Evolutionary conservation across 2,797 vertebrate genomes (phyloP), one percentile per base, ranked within the genome.

Genomic region (Coregonus sp.): DNA sequence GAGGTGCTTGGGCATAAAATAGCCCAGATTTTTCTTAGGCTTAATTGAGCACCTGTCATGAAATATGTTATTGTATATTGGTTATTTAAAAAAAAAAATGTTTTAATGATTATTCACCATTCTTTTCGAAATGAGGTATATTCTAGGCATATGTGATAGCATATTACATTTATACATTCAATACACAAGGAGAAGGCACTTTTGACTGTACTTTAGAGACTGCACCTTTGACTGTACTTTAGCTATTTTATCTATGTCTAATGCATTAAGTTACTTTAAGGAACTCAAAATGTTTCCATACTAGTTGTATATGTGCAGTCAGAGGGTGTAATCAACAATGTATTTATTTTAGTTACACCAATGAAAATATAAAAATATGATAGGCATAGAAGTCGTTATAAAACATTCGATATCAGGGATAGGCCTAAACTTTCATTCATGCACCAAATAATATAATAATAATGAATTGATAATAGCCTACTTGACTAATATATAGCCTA

Each of bases 21-120:
- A 47, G 63, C 29, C 29, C 7, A 9, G 4, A 33, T 33, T 63
- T 63, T 9, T 18, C 16, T 12, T 63, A 63, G 40, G 40, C 40
- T 47, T 47, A 61, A 63, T 3, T 63, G 59, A 29, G 59, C 59
- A 25, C 59, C 20, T 63, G 20, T 1, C 20, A 29, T 25, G 9
- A 3, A 63, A 63, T n/a, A 56, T 70, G 37, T 70, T 56, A 74
- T 65, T 37, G n/a, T 56, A 47, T 59, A 40, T 76, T 56, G 18
- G 0, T 6, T 37, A 69, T 59, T 61, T 37, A 63, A 40, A 76
- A 35, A 35, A 16, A n/a, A 20, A 63, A 33, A 15, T 1, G 4
- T 70, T 65, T 67, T 11, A 9, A 66, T 33, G 1, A 20, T 70
- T 70, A 50, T 70, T 47, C 16, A 47, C 7, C 7, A 47, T 47